Percentiles rank a stretch among this genome's conserved stretches.
phyloP scores from a whole-genome alignment of 2,797 vertebrate species.

The Cephalopachus bancanus region DNA sequence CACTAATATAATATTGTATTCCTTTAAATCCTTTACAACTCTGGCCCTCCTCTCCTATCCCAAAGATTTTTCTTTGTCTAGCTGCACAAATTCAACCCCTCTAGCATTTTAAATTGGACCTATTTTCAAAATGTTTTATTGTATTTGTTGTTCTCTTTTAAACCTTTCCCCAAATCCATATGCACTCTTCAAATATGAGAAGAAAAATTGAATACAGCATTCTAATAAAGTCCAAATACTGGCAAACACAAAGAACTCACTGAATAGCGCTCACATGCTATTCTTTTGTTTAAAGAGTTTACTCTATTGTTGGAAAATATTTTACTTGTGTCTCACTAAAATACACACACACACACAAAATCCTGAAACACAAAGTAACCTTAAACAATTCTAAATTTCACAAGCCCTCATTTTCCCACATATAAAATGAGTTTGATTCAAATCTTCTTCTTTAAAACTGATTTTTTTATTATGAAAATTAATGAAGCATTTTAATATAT shows the following conservation, averaged over 20 bases:
- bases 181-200: not conserved
- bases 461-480: constrained; percentile 19
- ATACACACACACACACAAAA: not conserved
- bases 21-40: constrained; percentile 70
- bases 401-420: not conserved
- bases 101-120: constrained; percentile 56
- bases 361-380: not conserved
- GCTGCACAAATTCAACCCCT: constrained; percentile 43
- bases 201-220: not conserved
- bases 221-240: constrained; percentile 25
- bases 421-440: not conserved
- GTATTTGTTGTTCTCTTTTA: constrained; percentile 38
- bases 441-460: constrained; percentile 6
- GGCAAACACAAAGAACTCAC: not conserved
- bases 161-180: constrained; percentile 25
- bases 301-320: not conserved
- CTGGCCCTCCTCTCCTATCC: not conserved
- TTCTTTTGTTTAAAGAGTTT: not conserved
- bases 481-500: constrained; percentile 17
- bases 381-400: not conserved
- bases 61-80: constrained; percentile 61
- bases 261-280: not conserved
- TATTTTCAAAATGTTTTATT: constrained; percentile 45
- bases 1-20: constrained; percentile 68
- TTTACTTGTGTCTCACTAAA: not conserved